These are phyloP conservation scores for Pammene aurita DNA, from an alignment of 2,888 invertebrate genomes.

Conservation along the genomic window DNA sequence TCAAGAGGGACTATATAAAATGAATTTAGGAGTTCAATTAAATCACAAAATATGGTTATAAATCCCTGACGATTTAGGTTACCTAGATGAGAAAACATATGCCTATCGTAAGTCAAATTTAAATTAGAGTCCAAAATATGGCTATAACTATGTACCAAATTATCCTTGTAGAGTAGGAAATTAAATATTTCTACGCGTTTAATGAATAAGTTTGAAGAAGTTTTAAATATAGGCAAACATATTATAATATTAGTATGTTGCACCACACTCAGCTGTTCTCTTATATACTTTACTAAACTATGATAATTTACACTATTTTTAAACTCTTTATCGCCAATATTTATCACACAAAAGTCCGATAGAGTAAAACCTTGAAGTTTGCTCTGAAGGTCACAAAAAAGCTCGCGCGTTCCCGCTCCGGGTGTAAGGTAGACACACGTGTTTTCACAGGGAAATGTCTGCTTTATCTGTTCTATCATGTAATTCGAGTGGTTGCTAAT, in stretches of 20 bases:
- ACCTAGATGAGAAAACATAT: slow-evolving; percentile 6
- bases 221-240: slow-evolving; percentile 19
- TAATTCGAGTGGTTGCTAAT: not conserved
- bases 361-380: slow-evolving; percentile 5
- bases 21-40: not conserved
- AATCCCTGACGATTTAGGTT: not conserved
- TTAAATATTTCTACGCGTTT: slow-evolving; percentile 10
- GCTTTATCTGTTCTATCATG: not conserved
- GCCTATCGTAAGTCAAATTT: slow-evolving; percentile 11
- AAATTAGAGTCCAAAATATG: slow-evolving; percentile 19
- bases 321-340: slow-evolving; percentile 8
- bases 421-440: not conserved
- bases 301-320: not conserved
- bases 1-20: not conserved
- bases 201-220: slow-evolving; percentile 17
- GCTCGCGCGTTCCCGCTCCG: not conserved
- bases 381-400: not conserved
- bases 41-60: not conserved
- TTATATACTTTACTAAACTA: slow-evolving; percentile 13
- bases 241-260: slow-evolving; percentile 22
- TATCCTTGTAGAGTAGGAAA: slow-evolving; percentile 10
- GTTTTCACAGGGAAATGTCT: not conserved
- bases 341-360: slow-evolving; percentile 3
- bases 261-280: not conserved
- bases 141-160: slow-evolving; percentile 5